Conservation (phyloP, 2,113 vertebrate genomes). For the Climacteris rufus region DNA sequence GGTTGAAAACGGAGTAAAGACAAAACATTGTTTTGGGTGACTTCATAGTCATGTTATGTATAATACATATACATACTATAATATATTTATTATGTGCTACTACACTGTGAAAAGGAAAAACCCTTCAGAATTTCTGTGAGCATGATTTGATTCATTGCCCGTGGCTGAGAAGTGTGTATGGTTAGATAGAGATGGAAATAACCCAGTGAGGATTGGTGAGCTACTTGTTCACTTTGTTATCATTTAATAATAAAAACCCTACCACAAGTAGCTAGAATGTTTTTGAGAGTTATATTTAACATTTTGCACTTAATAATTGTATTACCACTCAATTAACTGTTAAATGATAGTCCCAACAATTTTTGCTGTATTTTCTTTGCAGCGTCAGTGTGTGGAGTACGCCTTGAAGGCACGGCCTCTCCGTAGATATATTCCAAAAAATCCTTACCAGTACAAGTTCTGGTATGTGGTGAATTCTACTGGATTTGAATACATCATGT, state of each 20-base stretch:
- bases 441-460: slow-evolving; percentile 99
- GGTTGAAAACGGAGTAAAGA: background rate
- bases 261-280: background rate
- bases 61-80: accelerated
- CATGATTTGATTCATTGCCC: background rate
- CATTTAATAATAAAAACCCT: background rate
- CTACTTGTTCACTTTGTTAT: background rate
- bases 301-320: background rate
- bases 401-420: slow-evolving; percentile 93
- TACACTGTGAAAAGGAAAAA: background rate
- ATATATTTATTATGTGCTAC: background rate
- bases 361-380: slow-evolving; percentile 51
- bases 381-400: slow-evolving; percentile 99
- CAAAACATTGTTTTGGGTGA: background rate
- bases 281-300: background rate
- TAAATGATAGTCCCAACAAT: background rate
- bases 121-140: background rate
- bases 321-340: background rate
- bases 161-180: background rate
- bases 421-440: slow-evolving; percentile 97
- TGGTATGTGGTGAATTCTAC: slow-evolving; percentile 99
- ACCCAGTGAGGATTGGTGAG: background rate
- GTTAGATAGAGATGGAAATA: background rate
- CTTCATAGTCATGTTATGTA: background rate
- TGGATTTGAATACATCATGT: slow-evolving; percentile 99